Conservation (phyloP, 2,888 invertebrate genomes). For the Iselma pallidipennis region DNA sequence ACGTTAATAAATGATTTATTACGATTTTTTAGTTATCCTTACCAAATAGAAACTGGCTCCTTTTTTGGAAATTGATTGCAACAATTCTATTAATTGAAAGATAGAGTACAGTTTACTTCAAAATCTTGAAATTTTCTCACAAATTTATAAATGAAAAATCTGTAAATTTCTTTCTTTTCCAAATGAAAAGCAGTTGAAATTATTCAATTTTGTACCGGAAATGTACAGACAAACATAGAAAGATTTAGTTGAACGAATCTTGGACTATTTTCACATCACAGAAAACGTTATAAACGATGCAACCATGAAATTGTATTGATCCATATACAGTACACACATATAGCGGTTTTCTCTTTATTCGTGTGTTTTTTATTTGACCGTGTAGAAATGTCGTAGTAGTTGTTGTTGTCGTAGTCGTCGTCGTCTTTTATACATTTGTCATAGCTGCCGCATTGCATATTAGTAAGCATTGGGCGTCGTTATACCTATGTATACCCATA, state of each 20-base stretch:
- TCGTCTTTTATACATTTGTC: constrained; percentile 25
- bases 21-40: neutral
- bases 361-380: constrained; percentile 21
- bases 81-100: too few relatives aligned
- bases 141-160: too few relatives aligned
- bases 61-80: too few relatives aligned
- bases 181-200: too few relatives aligned
- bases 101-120: too few relatives aligned
- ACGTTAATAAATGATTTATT: neutral
- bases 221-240: neutral
- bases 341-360: constrained; percentile 13
- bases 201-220: too few relatives aligned
- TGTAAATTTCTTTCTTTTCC: too few relatives aligned
- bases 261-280: neutral
- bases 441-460: constrained; percentile 29
- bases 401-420: too few relatives aligned
- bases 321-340: constrained; percentile 13
- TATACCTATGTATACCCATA: too few relatives aligned
- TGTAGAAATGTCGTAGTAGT: too few relatives aligned
- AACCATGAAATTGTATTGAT: neutral
- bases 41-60: too few relatives aligned
- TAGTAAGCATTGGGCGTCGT: constrained; percentile 26
- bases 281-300: neutral
- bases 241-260: neutral
- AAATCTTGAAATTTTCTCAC: too few relatives aligned